phyloP scores from a whole-genome alignment of 2,797 vertebrate species.

The Aselliscus stoliczkanus region DNA sequence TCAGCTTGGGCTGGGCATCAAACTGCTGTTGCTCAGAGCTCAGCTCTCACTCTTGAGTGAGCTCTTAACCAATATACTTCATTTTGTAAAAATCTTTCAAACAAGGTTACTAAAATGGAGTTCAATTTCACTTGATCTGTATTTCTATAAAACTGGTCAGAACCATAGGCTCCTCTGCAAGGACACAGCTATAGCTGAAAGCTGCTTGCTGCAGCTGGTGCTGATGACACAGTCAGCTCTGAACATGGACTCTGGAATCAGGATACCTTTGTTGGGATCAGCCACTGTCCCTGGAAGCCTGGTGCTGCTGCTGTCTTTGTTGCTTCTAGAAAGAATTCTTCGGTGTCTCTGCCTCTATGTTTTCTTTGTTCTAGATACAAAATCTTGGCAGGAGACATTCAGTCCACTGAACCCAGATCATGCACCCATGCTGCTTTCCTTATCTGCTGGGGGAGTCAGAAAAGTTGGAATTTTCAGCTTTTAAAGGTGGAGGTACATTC shows the following conservation, averaged over 20 bases:
- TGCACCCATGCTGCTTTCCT: not conserved
- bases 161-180: not conserved
- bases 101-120: not conserved
- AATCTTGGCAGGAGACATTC: not conserved
- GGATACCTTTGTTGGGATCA: not conserved
- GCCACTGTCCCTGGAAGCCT: not conserved
- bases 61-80: too few species aligned
- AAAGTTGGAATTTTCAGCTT: not conserved
- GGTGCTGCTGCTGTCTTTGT: not conserved
- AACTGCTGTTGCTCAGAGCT: too few species aligned
- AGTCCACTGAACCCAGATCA: rapidly evolving
- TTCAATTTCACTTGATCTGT: not conserved
- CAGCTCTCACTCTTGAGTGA: too few species aligned
- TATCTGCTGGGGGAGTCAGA: not conserved
- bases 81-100: constrained; percentile 8
- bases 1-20: too few species aligned
- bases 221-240: not conserved
- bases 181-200: not conserved
- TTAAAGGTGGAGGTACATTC: not conserved
- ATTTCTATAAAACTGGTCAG: not conserved
- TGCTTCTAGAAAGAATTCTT: not conserved
- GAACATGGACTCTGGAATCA: not conserved
- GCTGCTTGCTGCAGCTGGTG: not conserved
- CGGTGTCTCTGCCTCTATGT: not conserved
- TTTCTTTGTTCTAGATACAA: not conserved